Evolutionary conservation across 2,888 invertebrate genomes (phyloP).

Genomic region (Epinotia brunnichana): DNA sequence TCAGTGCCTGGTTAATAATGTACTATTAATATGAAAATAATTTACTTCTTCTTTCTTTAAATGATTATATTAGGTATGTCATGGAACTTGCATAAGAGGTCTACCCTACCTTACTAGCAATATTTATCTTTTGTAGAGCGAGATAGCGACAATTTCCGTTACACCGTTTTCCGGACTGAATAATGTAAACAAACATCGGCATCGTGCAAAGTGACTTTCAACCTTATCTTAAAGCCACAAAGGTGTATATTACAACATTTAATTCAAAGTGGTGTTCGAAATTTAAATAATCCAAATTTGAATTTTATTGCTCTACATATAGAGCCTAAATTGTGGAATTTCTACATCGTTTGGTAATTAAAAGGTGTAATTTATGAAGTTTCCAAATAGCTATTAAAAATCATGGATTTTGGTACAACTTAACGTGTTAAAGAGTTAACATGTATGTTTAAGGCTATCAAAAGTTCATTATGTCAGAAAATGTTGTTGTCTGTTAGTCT

Average conservation of each 20-base stretch:
- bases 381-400: conserved; percentile 24
- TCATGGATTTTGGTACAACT: conserved; percentile 17
- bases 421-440: conserved; percentile 12
- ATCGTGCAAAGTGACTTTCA: neutral
- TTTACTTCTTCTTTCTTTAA: no score
- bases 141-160: conserved; percentile 26
- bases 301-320: neutral
- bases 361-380: conserved; percentile 22
- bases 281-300: neutral
- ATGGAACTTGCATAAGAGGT: no score
- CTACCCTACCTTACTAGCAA: neutral
- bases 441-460: neutral
- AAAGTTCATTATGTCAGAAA: no score
- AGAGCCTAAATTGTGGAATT: neutral
- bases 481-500: no score
- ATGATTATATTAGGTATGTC: no score
- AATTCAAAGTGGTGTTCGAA: neutral
- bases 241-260: neutral
- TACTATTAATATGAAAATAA: no score
- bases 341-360: conserved; percentile 6
- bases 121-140: conserved; percentile 6
- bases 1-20: no score
- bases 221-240: neutral
- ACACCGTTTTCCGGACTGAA: conserved; percentile 14
- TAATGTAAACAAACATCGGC: conserved; percentile 32